Base-by-base conservation (phyloP, 2,888 invertebrate species). In the Trichopoda pennipes region DNA sequence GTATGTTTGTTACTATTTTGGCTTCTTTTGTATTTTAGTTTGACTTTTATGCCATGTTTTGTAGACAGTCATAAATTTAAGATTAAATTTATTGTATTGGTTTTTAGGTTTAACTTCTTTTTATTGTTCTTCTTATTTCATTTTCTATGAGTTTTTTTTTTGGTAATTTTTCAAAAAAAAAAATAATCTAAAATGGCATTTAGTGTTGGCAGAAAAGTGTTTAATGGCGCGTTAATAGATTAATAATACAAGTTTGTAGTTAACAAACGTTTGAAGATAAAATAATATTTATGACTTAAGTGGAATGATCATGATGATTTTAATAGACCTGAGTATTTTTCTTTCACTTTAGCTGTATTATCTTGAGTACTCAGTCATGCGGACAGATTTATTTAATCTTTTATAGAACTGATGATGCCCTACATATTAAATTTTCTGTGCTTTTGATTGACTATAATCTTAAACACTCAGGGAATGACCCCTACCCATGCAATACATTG, bases 171-270 rank as follows among this genome's bases (percentile, higher is more conserved):
- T 69, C 60, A 61, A 69, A 76, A 55, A 61, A 69, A 76, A 55
- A 28, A 23, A 38, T 63, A 49, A 49, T 56, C 61, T 17, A 1
- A 49, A 56, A 35, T 64, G 49, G 7, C 21, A 49, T 55, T 64
- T 19, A 53, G 55, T 61, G 68, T 49, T 66, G 66, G 16, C 21
- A 32, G 56, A 35, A 76, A 82, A 82, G 79, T 79, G 82, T 72
- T 82, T 76, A 82, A 82, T 82, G 82, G 79, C 56, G 79, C 79
- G 82, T 82, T 79, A 82, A 79, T 79, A 82, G 82, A 82, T 82
- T 79, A 76, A 72, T 82, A 79, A 82, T 55, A 74, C 69, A 47
- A 58, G 58, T n/a, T n/a, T n/a, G n/a, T n/a, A n/a, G n/a, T n/a
- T n/a, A n/a, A n/a, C 64, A 79, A 74, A 47, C 49, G 58, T 49